Conservation (phyloP, 2,888 invertebrate species). For the Gasteruption jaculator region DNA sequence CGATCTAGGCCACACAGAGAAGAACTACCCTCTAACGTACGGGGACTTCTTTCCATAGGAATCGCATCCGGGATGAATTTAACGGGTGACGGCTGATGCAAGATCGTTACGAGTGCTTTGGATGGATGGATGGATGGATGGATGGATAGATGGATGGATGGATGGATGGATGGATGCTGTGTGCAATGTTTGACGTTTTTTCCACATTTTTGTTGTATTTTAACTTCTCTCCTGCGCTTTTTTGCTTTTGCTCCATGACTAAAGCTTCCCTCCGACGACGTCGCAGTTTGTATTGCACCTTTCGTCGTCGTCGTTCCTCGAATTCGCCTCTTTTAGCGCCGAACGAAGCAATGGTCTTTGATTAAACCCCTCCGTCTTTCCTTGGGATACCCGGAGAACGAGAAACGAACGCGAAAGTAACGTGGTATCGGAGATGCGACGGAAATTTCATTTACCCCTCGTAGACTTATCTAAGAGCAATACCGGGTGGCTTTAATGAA, state of each 20-base stretch:
- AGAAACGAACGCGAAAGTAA: no score
- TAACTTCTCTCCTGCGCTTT: no score
- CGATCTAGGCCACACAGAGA: constrained; percentile 46
- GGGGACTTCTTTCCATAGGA: constrained; percentile 37
- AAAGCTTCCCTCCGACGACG: no score
- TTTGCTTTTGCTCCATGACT: no score
- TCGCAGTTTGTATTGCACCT: no score
- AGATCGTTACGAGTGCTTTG: constrained; percentile 42
- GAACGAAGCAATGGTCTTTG: constrained; percentile 43
- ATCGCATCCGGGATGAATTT: constrained; percentile 37
- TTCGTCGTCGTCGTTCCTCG: no score
- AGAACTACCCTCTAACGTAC: constrained; percentile 22
- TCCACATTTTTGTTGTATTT: no score
- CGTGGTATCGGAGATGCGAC: constrained; percentile 51
- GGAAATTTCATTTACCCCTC: constrained; percentile 53
- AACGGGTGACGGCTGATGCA: constrained; percentile 40
- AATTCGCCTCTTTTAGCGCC: constrained; percentile 40
- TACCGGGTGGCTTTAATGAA: constrained; percentile 53
- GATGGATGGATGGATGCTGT: no score
- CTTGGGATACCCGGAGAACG: no score
- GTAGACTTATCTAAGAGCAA: constrained; percentile 53
- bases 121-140: no score
- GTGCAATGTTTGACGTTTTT: no score
- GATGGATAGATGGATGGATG: no score
- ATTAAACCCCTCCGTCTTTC: constrained; percentile 41